Evolutionary conservation across 2,888 invertebrate genomes (phyloP).

Genomic region (Frankliniella intonsa): DNA sequence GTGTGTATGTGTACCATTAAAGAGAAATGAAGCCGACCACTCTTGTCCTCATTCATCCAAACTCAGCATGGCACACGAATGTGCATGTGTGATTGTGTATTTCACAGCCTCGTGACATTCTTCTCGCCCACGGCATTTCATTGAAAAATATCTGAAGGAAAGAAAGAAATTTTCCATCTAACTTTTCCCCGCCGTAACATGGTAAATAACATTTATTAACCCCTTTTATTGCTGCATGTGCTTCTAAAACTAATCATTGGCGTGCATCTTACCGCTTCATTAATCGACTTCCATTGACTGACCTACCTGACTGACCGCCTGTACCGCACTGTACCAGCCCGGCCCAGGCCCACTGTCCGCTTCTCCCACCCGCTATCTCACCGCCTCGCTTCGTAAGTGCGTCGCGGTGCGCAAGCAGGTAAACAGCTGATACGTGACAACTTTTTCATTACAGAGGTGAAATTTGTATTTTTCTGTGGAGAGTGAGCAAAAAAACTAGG

Average conservation of each 20-base stretch:
- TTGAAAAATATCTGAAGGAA: constrained; percentile 3
- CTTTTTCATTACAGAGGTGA: no score
- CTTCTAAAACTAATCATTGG: constrained; percentile 16
- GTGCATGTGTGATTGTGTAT: neutral
- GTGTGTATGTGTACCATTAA: constrained; percentile 26
- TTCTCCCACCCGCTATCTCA: neutral
- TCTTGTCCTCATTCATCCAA: constrained; percentile 1
- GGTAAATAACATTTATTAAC: constrained; percentile 25
- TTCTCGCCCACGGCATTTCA: neutral
- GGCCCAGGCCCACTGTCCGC: neutral
- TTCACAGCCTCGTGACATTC: constrained; percentile 5
- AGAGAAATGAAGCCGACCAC: constrained; percentile 17
- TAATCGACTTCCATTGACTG: constrained; percentile 15
- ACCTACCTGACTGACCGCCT: neutral
- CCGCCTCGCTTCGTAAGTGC: constrained; percentile 5
- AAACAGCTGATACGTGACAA: neutral
- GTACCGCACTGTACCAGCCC: neutral
- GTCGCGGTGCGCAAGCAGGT: neutral
- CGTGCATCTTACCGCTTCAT: constrained; percentile 24
- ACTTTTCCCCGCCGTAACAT: constrained; percentile 24
- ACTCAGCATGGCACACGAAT: constrained; percentile 14
- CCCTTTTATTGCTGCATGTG: constrained; percentile 1
- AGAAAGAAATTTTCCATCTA: constrained; percentile 6
- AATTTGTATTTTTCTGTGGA: no score
- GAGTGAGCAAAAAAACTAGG: no score